phyloP scores from a whole-genome alignment of 1,140 invertebrate genomes.

The Augochlora pura region DNA sequence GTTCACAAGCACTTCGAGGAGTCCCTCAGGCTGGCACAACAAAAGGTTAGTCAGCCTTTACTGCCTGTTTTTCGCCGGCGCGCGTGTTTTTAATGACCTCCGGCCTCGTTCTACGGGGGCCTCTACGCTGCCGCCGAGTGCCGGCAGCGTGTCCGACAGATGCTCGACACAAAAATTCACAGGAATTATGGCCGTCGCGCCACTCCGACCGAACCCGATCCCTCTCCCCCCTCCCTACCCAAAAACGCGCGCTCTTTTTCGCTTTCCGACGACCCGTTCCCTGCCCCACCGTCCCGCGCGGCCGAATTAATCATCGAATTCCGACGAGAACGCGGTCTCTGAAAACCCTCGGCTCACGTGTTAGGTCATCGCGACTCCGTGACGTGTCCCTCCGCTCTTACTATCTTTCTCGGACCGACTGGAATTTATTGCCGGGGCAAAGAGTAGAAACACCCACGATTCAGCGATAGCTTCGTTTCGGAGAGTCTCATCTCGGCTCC shows the following conservation, averaged over 20 bases:
- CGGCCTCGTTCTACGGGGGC: slow-evolving; percentile 2
- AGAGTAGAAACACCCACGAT: too few relatives aligned
- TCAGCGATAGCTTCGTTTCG: too few relatives aligned
- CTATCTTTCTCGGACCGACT: too few relatives aligned
- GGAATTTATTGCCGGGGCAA: too few relatives aligned
- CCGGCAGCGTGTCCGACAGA: slow-evolving; percentile 30
- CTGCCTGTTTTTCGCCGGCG: slow-evolving; percentile 32
- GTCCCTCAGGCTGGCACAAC: slow-evolving; percentile 89
- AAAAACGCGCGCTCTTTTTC: not conserved
- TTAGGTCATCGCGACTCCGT: not conserved
- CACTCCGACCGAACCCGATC: not conserved
- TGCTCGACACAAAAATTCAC: slow-evolving; percentile 25
- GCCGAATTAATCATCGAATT: not conserved
- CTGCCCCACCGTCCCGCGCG: too few relatives aligned
- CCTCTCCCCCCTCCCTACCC: too few relatives aligned
- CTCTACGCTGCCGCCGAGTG: not conserved
- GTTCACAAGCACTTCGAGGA: slow-evolving; percentile 95
- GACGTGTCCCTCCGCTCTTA: too few relatives aligned
- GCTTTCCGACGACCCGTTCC: not conserved
- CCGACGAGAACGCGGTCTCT: not conserved
- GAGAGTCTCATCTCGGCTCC: too few relatives aligned
- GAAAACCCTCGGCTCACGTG: not conserved
- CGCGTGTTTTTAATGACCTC: slow-evolving; percentile 41
- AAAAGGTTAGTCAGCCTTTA: slow-evolving; percentile 85
- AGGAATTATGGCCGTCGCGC: not conserved